A percentile compares a stretch with the other conserved stretches of the same genome.
Conservation (phyloP, 2,888 invertebrate species). For the Hybos culiciformis region DNA sequence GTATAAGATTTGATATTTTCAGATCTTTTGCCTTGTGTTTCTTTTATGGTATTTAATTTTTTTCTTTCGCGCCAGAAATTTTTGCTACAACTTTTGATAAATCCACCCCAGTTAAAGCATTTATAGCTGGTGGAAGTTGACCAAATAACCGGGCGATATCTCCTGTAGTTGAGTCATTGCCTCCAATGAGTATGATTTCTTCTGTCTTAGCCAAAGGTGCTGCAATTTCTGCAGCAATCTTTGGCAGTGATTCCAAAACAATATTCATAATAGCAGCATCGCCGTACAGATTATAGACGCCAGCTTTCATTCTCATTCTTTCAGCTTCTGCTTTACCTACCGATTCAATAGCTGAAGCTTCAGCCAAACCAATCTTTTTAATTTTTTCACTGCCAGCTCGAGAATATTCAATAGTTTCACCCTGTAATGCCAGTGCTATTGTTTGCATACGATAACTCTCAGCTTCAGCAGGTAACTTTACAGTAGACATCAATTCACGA, state of each 20-base stretch:
- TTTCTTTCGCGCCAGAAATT: conserved; percentile 36
- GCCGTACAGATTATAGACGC: conserved; percentile 91
- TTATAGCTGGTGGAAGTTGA: conserved; percentile 83
- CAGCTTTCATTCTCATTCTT: conserved; percentile 87
- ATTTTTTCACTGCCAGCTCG: conserved; percentile 88
- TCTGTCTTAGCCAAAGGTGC: conserved; percentile 92
- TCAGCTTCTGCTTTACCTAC: conserved; percentile 94
- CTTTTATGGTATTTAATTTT: conserved; percentile 21
- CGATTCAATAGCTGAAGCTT: conserved; percentile 77
- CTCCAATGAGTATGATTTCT: conserved; percentile 87
- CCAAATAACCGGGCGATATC: conserved; percentile 78
- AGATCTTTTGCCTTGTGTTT: too few species aligned
- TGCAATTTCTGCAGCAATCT: conserved; percentile 94
- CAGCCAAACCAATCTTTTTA: conserved; percentile 77
- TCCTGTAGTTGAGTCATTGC: conserved; percentile 61
- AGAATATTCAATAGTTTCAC: conserved; percentile 75
- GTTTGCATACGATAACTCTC: conserved; percentile 83
- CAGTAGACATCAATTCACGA: conserved; percentile 75
- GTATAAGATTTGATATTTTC: too few species aligned
- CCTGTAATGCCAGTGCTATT: conserved; percentile 81
- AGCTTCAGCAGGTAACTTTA: conserved; percentile 87
- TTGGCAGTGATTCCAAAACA: conserved; percentile 84
- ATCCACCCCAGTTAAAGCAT: conserved; percentile 89
- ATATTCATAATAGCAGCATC: conserved; percentile 90
- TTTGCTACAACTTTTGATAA: conserved; percentile 54